Evolutionary conservation across 2,113 vertebrate genomes (phyloP).

Genomic region (Astatoreochromis straeleni): DNA sequence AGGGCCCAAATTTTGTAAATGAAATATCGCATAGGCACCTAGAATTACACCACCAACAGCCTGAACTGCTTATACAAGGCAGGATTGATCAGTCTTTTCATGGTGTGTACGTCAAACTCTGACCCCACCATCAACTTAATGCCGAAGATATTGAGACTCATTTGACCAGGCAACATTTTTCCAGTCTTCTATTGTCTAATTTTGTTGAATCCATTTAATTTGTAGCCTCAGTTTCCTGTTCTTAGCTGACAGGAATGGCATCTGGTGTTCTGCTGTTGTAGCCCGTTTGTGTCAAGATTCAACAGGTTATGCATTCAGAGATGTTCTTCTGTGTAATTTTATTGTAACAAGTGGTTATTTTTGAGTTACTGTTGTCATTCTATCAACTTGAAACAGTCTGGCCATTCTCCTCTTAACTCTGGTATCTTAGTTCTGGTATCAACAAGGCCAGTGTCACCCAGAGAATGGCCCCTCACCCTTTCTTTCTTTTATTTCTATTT

Average conservation of each 20-base stretch:
- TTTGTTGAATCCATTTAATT: not conserved
- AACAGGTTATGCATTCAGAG: not conserved
- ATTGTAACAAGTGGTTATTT: not conserved
- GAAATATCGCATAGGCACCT: not conserved
- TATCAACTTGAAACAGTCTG: not conserved
- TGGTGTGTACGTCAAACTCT: not conserved
- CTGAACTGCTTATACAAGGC: not conserved
- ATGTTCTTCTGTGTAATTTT: not conserved
- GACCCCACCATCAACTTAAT: rapidly evolving
- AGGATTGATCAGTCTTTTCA: not conserved
- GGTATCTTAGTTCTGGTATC: not conserved
- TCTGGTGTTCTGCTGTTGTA: not conserved
- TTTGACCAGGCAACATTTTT: not conserved
- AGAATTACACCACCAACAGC: not conserved
- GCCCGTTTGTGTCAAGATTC: not conserved
- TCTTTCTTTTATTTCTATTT: not conserved
- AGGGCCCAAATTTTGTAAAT: not conserved
- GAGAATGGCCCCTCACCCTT: not conserved
- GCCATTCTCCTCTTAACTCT: not conserved
- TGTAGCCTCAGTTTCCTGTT: not conserved
- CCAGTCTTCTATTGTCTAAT: not conserved
- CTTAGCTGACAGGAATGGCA: not conserved
- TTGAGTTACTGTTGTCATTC: not conserved
- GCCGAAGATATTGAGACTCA: rapidly evolving
- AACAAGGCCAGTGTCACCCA: not conserved